Conservation (phyloP, 2,113 vertebrate genomes). For the Ptychochromis oligacanthus region DNA sequence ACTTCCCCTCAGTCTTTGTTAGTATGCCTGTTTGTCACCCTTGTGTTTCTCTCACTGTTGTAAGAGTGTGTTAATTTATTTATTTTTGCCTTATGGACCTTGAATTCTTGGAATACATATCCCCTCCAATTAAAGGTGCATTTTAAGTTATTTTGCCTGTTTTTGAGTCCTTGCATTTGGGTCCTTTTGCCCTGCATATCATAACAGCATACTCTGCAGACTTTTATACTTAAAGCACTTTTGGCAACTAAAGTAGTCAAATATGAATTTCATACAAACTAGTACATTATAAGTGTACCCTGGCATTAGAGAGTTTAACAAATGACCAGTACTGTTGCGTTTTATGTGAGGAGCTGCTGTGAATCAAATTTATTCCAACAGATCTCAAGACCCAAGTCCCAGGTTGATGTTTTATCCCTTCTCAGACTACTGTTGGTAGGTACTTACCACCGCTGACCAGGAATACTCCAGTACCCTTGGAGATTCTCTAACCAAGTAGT, state of each 20-base stretch:
- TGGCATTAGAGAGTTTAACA: background rate
- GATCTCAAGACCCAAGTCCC: background rate
- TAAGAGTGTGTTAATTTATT: too few relatives aligned
- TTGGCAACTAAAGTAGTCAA: background rate
- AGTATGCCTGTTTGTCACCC: too few relatives aligned
- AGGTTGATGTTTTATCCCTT: background rate
- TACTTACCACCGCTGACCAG: background rate
- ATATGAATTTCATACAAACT: background rate
- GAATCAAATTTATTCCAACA: background rate
- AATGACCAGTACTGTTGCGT: background rate
- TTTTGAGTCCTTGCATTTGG: background rate
- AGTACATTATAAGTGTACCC: accelerated
- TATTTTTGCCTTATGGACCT: too few relatives aligned
- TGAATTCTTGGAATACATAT: background rate
- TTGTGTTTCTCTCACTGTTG: too few relatives aligned
- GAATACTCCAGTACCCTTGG: background rate
- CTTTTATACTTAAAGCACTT: background rate
- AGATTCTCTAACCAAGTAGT: background rate
- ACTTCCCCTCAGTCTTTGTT: too few relatives aligned
- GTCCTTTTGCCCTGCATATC: background rate
- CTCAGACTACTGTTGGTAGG: background rate
- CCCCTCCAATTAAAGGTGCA: background rate
- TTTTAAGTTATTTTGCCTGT: background rate
- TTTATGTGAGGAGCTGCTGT: background rate
- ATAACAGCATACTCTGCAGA: background rate